These are phyloP conservation scores for Rosalia funebris DNA, from an alignment of 2,888 invertebrate genomes.

Conservation along the genomic window DNA sequence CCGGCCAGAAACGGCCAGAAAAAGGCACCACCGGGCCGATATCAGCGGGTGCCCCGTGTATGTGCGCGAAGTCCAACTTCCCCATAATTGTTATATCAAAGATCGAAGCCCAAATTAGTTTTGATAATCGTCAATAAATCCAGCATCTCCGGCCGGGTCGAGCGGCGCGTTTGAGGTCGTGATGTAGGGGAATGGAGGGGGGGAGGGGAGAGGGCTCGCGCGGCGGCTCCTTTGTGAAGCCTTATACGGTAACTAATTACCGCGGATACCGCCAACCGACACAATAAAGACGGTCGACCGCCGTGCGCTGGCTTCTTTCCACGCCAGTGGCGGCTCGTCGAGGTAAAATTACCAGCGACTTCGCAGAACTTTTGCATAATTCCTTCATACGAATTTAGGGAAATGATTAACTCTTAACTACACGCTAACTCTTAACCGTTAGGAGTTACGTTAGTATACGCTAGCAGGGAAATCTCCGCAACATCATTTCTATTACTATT, in stretches of 20 bases:
- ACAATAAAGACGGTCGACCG: constrained; percentile 56
- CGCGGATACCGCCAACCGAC: constrained; percentile 59
- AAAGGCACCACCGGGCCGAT: not conserved
- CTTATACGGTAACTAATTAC: constrained; percentile 64
- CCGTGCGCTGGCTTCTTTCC: constrained; percentile 51
- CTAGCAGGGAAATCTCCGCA: too few relatives aligned
- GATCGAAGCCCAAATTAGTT: constrained; percentile 50
- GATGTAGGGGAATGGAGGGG: constrained; percentile 39
- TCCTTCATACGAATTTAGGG: too few relatives aligned
- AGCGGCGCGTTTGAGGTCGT: constrained; percentile 58
- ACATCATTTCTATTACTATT: too few relatives aligned
- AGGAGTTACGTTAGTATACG: too few relatives aligned
- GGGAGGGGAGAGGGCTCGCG: constrained; percentile 55
- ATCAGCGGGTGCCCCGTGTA: not conserved
- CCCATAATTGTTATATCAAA: constrained; percentile 21
- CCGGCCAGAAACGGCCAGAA: too few relatives aligned
- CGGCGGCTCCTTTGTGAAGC: constrained; percentile 62
- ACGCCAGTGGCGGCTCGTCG: constrained; percentile 1
- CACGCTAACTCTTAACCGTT: too few relatives aligned
- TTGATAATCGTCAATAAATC: constrained; percentile 59
- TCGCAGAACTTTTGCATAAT: not conserved
- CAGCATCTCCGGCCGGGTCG: constrained; percentile 42
- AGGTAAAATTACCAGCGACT: not conserved
- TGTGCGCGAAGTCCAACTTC: not conserved
- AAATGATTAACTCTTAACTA: too few relatives aligned